Conservation (phyloP, 2,113 vertebrate species). For the human region DNA sequence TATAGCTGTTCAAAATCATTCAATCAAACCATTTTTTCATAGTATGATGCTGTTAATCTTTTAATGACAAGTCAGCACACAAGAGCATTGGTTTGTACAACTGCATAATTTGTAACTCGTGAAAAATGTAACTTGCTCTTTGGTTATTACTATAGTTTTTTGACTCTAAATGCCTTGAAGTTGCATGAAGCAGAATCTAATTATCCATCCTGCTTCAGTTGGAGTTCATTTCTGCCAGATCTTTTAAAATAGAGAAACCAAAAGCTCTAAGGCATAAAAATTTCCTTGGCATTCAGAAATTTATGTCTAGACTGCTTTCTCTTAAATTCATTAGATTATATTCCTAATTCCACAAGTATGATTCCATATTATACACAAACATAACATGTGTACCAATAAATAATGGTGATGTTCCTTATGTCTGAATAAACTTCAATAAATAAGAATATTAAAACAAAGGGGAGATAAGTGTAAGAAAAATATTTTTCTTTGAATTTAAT, state of each 20-base stretch:
- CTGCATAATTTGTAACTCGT: not conserved
- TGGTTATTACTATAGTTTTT: not conserved
- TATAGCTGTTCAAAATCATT: not conserved
- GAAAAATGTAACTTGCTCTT: not conserved
- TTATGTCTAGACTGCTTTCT: not conserved
- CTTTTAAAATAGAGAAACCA: not conserved
- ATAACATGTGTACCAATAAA: not conserved
- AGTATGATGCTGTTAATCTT: not conserved
- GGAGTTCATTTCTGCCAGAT: not conserved
- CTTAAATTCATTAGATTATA: not conserved
- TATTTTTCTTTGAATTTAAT: not conserved
- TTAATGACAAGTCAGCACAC: not conserved
- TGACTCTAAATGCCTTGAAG: not conserved
- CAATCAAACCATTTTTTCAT: not conserved
- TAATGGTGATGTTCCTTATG: not conserved
- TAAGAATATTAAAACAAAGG: not conserved
- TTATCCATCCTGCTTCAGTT: not conserved
- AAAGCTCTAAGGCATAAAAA: not conserved
- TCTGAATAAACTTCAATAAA: not conserved
- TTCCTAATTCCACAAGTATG: not conserved
- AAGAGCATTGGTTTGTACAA: not conserved
- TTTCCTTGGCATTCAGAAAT: not conserved
- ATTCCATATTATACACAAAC: not conserved
- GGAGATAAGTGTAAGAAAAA: not conserved
- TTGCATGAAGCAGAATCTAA: not conserved